Percentiles rank a stretch among this genome's conserved stretches.
These are phyloP conservation scores for Cuniculus paca DNA, from an alignment of 2,797 vertebrate species.

Conservation along the genomic window DNA sequence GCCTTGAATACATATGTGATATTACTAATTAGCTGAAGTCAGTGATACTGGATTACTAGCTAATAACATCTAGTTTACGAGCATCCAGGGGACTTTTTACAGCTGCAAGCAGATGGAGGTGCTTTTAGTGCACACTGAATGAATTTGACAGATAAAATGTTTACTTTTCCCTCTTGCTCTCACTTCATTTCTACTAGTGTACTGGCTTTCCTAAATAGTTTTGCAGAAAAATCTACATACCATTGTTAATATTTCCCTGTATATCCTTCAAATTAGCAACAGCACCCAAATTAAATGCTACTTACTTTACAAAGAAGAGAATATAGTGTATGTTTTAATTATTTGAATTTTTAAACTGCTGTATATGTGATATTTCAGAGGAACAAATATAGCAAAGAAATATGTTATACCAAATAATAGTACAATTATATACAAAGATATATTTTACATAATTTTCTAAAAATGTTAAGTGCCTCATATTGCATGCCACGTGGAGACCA, in stretches of 20 bases:
- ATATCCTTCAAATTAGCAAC: neutral
- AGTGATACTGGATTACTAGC: constrained; percentile 46
- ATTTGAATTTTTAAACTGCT: neutral
- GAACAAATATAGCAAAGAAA: neutral
- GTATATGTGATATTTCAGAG: neutral
- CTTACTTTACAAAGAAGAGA: neutral
- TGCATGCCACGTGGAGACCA: neutral
- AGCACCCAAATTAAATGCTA: neutral
- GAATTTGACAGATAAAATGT: constrained; percentile 68
- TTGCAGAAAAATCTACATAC: constrained; percentile 11
- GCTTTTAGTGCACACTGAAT: constrained; percentile 49
- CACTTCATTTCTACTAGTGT: constrained; percentile 4
- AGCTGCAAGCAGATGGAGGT: constrained; percentile 53
- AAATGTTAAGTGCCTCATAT: neutral
- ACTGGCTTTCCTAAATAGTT: constrained; percentile 49
- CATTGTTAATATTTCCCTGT: neutral
- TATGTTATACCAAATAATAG: neutral
- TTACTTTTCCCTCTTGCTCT: constrained; percentile 22
- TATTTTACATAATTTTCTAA: neutral
- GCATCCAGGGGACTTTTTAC: constrained; percentile 42
- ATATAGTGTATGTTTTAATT: neutral
- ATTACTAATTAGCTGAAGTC: constrained; percentile 60
- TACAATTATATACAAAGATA: neutral
- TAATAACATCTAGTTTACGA: constrained; percentile 59
- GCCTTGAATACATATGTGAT: constrained; percentile 57